Evolutionary conservation across 2,888 invertebrate species (phyloP), one percentile per base, ranked within the genome.

Genomic region (Stenichneumon culpator): DNA sequence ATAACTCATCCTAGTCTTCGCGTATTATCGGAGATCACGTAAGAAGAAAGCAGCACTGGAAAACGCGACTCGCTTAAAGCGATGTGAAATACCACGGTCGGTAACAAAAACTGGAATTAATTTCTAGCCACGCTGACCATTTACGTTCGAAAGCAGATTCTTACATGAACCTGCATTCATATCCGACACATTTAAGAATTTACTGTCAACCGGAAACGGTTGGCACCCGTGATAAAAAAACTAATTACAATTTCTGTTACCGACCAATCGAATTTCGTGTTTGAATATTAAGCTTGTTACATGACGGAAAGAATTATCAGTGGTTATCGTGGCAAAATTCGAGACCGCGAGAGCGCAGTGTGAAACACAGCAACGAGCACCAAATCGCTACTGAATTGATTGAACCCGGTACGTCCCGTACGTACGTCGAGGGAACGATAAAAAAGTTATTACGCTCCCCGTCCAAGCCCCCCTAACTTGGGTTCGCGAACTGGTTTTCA

Each of bases 401-500:
- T 73, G 72, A 57, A 73, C 39, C 52, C 25, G 54, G 36, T 57
- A 36, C 72, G 32, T 39, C 22, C 54, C 22, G 57, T 50, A 54
- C 22, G 57, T 57, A 57, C 57, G 57, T 44, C 72, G 57, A 44
- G 72, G 72, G 57, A 44, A 57, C 57, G 54, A 44, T 57, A 73
- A 73, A 73, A 73, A 73, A 57, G 72, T 73, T 73, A 36, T 73
- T 57, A 73, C 57, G 72, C 39, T 39, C 39, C 39, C 67, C 19
- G 7, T 3, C 6, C 22, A 19, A 54, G 2, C 19, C 22, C 7
- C 9, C 47, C 47, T 25, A 25, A 47, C 14, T 47, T 54, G 16
- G 32, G 7, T 44, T 57, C 39, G 39, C 57, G 57, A 57, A 9
- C 44, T 14, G 57, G 39, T 57, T 73, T 73, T 73, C 57, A 73